phyloP scores from a whole-genome alignment of 2,797 vertebrate genomes.

The Chiloscyllium punctatum region DNA sequence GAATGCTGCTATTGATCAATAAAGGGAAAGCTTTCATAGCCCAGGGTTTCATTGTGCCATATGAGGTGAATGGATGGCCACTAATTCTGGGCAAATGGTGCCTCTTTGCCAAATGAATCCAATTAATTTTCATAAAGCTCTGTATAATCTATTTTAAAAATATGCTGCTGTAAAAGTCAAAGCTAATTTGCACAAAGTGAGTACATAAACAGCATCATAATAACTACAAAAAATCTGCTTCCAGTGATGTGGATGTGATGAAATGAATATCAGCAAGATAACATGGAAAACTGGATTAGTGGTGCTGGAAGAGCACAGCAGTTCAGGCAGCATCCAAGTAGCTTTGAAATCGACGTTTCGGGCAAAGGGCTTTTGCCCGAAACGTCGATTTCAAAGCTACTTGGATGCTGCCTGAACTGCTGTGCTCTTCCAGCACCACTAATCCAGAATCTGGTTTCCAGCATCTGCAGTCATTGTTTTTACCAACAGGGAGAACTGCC shows the following conservation, averaged over 20 bases:
- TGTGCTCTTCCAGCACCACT: too few relatives aligned
- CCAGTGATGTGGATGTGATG: neutral
- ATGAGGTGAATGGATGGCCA: neutral
- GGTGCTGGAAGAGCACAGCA: too few relatives aligned
- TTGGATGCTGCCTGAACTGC: too few relatives aligned
- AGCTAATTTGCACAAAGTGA: neutral
- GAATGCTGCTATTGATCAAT: neutral
- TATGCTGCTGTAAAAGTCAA: neutral
- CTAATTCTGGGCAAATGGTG: neutral
- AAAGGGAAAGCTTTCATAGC: neutral
- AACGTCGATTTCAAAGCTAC: too few relatives aligned
- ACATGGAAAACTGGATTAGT: neutral
- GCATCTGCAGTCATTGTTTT: too few relatives aligned
- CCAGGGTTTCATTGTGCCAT: neutral
- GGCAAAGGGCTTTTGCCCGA: too few relatives aligned
- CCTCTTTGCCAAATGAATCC: neutral
- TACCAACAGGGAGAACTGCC: neutral
- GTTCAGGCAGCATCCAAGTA: too few relatives aligned
- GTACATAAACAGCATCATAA: neutral
- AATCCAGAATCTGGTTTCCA: too few relatives aligned
- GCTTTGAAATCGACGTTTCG: too few relatives aligned
- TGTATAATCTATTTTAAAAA: neutral
- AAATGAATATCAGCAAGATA: neutral
- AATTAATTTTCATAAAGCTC: neutral
- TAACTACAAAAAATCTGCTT: neutral